Evolutionary conservation across 2,113 vertebrate species (phyloP).

Genomic region (Etheostoma spectabile): DNA sequence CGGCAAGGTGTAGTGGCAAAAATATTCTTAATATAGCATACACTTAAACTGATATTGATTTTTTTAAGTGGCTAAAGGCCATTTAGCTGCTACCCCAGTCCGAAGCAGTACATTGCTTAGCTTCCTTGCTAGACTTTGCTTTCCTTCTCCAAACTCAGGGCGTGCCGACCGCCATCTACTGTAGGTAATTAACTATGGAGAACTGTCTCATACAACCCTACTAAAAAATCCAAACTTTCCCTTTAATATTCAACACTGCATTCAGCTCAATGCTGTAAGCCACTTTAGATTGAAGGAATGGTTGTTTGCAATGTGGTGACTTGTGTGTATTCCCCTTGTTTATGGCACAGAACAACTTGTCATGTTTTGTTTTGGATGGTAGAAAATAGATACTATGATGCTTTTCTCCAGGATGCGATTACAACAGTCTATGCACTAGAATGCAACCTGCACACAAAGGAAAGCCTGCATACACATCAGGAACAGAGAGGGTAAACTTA

Average conservation of each 20-base stretch:
- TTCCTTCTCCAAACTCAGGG: too few relatives aligned
- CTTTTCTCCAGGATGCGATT: slow-evolving; percentile 53
- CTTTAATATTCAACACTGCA: background rate
- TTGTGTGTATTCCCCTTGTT: slow-evolving; percentile 18
- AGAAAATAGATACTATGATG: slow-evolving; percentile 20
- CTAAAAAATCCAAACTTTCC: too few relatives aligned
- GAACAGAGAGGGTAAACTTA: slow-evolving; percentile 45
- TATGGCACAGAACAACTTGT: slow-evolving; percentile 12
- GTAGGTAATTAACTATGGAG: too few relatives aligned
- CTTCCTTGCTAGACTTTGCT: too few relatives aligned
- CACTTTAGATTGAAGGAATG: slow-evolving; percentile 26
- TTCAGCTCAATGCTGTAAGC: slow-evolving; percentile 7
- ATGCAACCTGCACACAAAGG: slow-evolving; percentile 42
- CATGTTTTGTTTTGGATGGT: slow-evolving; percentile 14
- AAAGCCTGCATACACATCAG: background rate
- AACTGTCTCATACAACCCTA: too few relatives aligned
- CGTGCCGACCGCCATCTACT: too few relatives aligned
- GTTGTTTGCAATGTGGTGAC: slow-evolving; percentile 28
- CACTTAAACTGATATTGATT: too few relatives aligned
- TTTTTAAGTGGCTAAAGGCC: too few relatives aligned
- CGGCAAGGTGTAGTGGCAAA: too few relatives aligned
- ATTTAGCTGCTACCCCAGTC: too few relatives aligned
- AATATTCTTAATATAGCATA: too few relatives aligned
- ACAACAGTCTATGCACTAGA: slow-evolving; percentile 55
- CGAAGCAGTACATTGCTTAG: too few relatives aligned